Evolutionary conservation across 2,113 vertebrate genomes (phyloP).

Genomic region (Alaudala cheleensis): DNA sequence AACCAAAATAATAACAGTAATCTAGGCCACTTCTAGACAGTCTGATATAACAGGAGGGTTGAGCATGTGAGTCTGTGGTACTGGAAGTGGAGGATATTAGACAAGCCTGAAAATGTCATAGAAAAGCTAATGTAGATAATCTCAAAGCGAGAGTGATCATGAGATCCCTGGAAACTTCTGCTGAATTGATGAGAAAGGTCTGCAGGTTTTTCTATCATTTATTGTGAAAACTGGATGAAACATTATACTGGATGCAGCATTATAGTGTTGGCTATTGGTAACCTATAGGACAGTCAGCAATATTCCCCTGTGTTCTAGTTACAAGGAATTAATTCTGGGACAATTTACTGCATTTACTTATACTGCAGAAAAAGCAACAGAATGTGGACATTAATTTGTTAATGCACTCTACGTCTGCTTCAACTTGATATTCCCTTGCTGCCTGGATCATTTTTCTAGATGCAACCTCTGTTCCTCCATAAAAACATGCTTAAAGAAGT

Average conservation of each 20-base stretch:
- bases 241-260: not conserved
- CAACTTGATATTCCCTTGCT: not conserved
- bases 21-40: not conserved
- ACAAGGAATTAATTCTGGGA: not conserved
- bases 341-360: not conserved
- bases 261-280: not conserved
- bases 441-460: not conserved
- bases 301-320: not conserved
- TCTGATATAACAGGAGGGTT: not conserved
- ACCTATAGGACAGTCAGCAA: not conserved
- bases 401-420: not conserved
- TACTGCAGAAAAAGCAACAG: not conserved
- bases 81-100: not conserved
- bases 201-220: not conserved
- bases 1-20: slow-evolving; percentile 26
- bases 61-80: not conserved
- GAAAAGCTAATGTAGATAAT: not conserved
- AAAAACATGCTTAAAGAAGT: not conserved
- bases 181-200: not conserved
- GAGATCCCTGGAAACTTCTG: not conserved
- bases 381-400: not conserved
- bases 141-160: not conserved
- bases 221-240: not conserved
- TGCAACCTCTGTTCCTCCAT: not conserved
- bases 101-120: not conserved